Percentiles rank a stretch among this genome's conserved stretches.
These are phyloP conservation scores for Caenorhabditis briggsae DNA, from an alignment of 1,140 invertebrate genomes.

Conservation along the genomic window DNA sequence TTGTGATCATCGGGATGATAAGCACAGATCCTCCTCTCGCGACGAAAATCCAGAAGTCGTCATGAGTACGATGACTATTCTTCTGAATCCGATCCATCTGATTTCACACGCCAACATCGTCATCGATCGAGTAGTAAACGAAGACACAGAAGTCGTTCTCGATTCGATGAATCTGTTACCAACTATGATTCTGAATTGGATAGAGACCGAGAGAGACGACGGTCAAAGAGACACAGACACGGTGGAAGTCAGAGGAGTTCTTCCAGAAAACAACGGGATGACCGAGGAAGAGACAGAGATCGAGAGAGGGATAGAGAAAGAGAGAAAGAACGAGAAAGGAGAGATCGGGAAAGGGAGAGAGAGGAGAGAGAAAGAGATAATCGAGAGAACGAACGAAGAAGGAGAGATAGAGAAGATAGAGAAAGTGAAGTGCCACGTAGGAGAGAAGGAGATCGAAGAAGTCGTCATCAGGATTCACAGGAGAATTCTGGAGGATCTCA, in stretches of 20 bases:
- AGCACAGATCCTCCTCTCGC: conserved; percentile 62
- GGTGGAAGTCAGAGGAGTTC: conserved; percentile 54
- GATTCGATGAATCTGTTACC: conserved; percentile 61
- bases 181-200: conserved; percentile 48
- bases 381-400: conserved; percentile 34
- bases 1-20: conserved; percentile 58
- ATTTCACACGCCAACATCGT: conserved; percentile 45
- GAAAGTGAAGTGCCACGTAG: conserved; percentile 36
- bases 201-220: conserved; percentile 31
- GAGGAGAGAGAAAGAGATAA: conserved; percentile 54
- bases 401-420: conserved; percentile 48
- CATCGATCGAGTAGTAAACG: conserved; percentile 46
- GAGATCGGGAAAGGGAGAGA: conserved; percentile 58
- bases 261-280: conserved; percentile 30
- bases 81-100: conserved; percentile 55
- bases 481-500: conserved; percentile 46
- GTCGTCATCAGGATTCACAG: conserved; percentile 23
- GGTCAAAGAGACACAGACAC: conserved; percentile 46
- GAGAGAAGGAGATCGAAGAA: conserved; percentile 48
- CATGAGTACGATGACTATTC: conserved; percentile 60
- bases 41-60: conserved; percentile 59
- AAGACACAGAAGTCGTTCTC: conserved; percentile 53
- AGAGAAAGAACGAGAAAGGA: conserved; percentile 33
- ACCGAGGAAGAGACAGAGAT: conserved; percentile 47
- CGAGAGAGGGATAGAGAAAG: conserved; percentile 42